These are phyloP conservation scores for Bhutanitis thaidina DNA, from an alignment of 2,888 invertebrate species.

Conservation along the genomic window DNA sequence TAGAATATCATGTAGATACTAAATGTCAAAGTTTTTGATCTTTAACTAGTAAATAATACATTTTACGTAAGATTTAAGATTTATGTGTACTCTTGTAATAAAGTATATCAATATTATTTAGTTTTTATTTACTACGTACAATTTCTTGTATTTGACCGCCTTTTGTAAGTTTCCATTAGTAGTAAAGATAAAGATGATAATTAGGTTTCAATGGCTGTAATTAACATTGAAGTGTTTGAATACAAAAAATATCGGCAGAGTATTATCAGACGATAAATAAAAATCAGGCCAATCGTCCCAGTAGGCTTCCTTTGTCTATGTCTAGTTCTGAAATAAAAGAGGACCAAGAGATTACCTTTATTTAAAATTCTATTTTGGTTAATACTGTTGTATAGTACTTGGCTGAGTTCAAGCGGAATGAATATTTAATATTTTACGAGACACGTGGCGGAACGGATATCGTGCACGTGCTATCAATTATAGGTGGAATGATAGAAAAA, in stretches of 20 bases:
- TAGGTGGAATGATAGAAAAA: constrained; percentile 51
- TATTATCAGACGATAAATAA: constrained; percentile 14
- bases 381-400: constrained; percentile 32
- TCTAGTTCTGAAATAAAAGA: constrained; percentile 12
- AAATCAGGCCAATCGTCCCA: constrained; percentile 19
- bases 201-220: constrained; percentile 5
- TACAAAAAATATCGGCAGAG: constrained; percentile 18
- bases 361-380: constrained; percentile 49
- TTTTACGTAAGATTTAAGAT: neutral
- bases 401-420: constrained; percentile 50
- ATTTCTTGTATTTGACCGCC: constrained; percentile 1
- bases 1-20: neutral
- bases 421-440: constrained; percentile 65
- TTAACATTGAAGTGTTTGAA: constrained; percentile 9
- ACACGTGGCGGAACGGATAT: constrained; percentile 72
- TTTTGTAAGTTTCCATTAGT: constrained; percentile 1
- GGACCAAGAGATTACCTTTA: constrained; percentile 47
- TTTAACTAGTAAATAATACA: constrained; percentile 9
- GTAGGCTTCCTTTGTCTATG: constrained; percentile 6
- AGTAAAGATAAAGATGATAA: constrained; percentile 10
- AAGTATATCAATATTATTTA: constrained; percentile 1
- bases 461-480: constrained; percentile 76
- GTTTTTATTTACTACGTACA: constrained; percentile 1
- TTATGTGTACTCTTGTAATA: neutral
- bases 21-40: constrained; percentile 1